These are phyloP conservation scores for Pheosia tremula DNA, from an alignment of 2,888 invertebrate species.

Conservation along the genomic window DNA sequence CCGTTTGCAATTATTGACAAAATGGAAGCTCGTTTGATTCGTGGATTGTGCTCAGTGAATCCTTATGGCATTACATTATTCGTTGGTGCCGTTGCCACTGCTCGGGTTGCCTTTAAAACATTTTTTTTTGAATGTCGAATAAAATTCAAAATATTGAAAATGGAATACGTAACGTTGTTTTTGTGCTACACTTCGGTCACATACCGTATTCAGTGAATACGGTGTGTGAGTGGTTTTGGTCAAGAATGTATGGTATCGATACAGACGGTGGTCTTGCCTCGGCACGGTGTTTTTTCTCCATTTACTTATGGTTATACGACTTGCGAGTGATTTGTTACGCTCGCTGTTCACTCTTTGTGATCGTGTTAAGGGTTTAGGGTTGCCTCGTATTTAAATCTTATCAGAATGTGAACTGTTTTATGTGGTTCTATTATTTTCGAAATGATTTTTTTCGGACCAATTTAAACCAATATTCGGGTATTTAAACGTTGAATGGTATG, in stretches of 20 bases:
- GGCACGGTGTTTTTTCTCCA: conserved; percentile 42
- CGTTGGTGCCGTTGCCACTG: too few species aligned
- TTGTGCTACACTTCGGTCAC: background rate
- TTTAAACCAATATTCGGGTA: too few species aligned
- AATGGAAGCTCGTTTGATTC: too few species aligned
- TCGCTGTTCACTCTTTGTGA: conserved; percentile 36
- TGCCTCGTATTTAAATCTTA: conserved; percentile 8
- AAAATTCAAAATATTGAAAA: background rate
- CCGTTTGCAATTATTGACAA: too few species aligned
- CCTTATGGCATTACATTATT: too few species aligned
- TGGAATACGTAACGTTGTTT: background rate
- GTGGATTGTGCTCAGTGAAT: too few species aligned
- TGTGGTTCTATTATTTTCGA: too few species aligned
- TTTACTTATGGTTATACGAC: conserved; percentile 37
- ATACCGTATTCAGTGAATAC: conserved; percentile 32
- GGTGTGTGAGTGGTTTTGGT: conserved; percentile 46
- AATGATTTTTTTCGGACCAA: too few species aligned
- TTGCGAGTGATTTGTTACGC: conserved; percentile 43
- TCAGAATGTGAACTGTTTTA: too few species aligned
- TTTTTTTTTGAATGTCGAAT: background rate
- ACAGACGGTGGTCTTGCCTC: conserved; percentile 37
- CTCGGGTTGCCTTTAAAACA: too few species aligned
- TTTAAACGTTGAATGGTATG: too few species aligned
- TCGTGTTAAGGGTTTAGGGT: conserved; percentile 25
- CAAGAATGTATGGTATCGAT: conserved; percentile 45